These are phyloP conservation scores for Cantharis rufa DNA, from an alignment of 2,888 invertebrate species.

Conservation along the genomic window DNA sequence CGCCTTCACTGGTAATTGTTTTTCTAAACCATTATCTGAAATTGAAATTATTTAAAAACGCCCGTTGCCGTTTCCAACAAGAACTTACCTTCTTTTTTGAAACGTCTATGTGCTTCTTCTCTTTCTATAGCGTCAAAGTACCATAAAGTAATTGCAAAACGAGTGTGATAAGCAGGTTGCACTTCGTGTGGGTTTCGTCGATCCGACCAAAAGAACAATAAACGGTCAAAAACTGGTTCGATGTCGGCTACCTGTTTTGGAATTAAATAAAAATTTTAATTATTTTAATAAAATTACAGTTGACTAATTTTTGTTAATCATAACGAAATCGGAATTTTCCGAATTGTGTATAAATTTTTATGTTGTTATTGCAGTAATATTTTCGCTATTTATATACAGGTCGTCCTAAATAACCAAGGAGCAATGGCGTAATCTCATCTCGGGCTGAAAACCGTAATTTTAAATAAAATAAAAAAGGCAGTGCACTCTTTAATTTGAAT, in stretches of 20 bases:
- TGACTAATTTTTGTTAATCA: neutral
- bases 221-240: constrained; percentile 89
- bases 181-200: constrained; percentile 96
- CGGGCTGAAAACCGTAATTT: neutral
- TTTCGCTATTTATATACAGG: neutral
- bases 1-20: neutral
- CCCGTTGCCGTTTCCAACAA: neutral
- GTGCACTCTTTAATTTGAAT: neutral
- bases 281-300: neutral
- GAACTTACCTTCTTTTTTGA: constrained; percentile 59
- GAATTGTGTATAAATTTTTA: neutral
- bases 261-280: neutral
- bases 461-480: neutral
- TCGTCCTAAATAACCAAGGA: neutral
- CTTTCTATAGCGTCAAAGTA: constrained; percentile 87
- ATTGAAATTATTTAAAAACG: neutral
- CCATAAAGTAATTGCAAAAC: constrained; percentile 92
- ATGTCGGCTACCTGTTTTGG: constrained; percentile 78
- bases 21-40: constrained; percentile 12
- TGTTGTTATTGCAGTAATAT: neutral
- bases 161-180: constrained; percentile 84
- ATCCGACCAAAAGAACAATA: constrained; percentile 98
- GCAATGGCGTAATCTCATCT: neutral
- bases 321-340: neutral
- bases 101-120: constrained; percentile 69